Percentiles rank a stretch among this genome's conserved stretches.
Evolutionary conservation across 1,140 invertebrate species (phyloP).

Genomic region (Sitobion miscanthi): DNA sequence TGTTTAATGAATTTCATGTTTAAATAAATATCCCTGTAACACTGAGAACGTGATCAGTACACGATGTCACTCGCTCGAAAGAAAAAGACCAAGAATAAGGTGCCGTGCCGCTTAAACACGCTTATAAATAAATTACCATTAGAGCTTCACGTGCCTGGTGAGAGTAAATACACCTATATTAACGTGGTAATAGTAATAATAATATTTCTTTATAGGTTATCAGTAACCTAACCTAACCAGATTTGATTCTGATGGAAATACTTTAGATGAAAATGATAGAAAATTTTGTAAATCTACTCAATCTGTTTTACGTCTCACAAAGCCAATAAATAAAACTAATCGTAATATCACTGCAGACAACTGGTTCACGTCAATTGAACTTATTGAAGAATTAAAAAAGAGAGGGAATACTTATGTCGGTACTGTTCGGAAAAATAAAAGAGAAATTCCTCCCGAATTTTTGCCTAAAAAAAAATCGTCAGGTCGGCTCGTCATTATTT

Average conservation of each 20-base stretch:
- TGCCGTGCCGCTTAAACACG: too few relatives aligned
- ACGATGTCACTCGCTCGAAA: too few relatives aligned
- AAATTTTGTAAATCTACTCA: slow-evolving; percentile 56
- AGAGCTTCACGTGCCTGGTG: too few relatives aligned
- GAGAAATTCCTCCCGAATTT: slow-evolving; percentile 62
- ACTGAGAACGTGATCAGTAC: too few relatives aligned
- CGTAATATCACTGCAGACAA: slow-evolving; percentile 63
- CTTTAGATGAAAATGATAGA: slow-evolving; percentile 40
- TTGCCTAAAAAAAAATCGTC: slow-evolving; percentile 18
- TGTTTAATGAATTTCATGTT: too few relatives aligned
- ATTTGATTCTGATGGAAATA: slow-evolving; percentile 47
- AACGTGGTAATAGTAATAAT: too few relatives aligned
- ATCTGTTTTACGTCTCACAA: slow-evolving; percentile 53
- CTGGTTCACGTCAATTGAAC: slow-evolving; percentile 63
- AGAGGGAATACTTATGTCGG: slow-evolving; percentile 62
- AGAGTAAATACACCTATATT: too few relatives aligned
- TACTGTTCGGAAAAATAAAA: slow-evolving; percentile 65
- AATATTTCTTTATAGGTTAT: too few relatives aligned
- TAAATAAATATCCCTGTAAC: too few relatives aligned
- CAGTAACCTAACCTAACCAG: too few relatives aligned
- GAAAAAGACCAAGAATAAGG: too few relatives aligned
- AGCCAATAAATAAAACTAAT: slow-evolving; percentile 60
- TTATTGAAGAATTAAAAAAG: slow-evolving; percentile 61
- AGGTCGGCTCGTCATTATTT: slow-evolving; percentile 32
- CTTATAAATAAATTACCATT: too few relatives aligned